Evolutionary conservation across 2,113 vertebrate species (phyloP).

Genomic region (Prunella himalayana): DNA sequence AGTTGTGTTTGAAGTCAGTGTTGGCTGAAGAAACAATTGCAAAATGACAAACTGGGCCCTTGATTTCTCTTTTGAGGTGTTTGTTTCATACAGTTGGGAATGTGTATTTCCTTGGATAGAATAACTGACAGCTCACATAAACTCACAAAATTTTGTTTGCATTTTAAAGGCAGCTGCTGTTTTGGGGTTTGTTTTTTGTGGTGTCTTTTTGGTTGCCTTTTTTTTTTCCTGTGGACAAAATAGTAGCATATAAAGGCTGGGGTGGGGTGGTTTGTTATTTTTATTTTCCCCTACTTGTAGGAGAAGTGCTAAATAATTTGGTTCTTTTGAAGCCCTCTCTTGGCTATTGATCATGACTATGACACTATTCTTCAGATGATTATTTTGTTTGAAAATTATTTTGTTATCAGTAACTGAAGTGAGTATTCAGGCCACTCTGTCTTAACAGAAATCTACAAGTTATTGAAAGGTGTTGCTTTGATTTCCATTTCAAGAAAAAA

Average conservation of each 20-base stretch:
- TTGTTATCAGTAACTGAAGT: neutral
- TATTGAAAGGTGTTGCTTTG: neutral
- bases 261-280: accelerated
- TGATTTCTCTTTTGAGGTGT: neutral
- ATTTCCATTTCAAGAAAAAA: neutral
- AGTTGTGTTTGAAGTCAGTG: neutral
- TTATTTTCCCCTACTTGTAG: neutral
- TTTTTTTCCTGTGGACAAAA: neutral
- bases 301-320: neutral
- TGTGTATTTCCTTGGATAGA: neutral
- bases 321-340: neutral
- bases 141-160: neutral
- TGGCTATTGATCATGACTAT: neutral
- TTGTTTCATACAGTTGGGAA: neutral
- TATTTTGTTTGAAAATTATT: neutral
- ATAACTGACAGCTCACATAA: neutral
- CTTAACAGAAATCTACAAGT: neutral
- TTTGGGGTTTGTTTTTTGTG: neutral
- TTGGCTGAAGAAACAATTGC: neutral
- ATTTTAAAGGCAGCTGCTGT: neutral
- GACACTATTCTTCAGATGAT: neutral
- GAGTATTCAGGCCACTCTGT: neutral
- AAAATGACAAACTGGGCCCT: neutral
- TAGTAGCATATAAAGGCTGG: neutral
- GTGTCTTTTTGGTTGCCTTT: neutral